Conservation (phyloP, 2,888 invertebrate genomes). For the Oxyteleia sp. region DNA sequence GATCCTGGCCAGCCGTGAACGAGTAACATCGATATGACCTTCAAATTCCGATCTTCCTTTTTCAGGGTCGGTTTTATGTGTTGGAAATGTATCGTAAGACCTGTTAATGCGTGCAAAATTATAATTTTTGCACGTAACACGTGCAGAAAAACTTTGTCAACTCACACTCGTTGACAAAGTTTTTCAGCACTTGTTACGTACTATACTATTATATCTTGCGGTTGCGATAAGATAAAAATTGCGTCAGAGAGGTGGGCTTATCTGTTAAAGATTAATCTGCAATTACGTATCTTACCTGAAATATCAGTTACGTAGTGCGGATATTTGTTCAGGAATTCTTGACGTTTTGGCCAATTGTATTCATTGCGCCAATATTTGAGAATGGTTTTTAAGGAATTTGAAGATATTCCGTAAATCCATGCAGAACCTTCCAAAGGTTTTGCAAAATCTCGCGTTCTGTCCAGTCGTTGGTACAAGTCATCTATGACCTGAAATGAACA, state of each 20-base stretch:
- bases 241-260: not conserved
- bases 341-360: slow-evolving; percentile 92
- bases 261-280: not conserved
- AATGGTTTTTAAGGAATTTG: slow-evolving; percentile 90
- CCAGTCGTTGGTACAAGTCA: slow-evolving; percentile 90
- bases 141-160: too few species aligned
- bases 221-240: not conserved
- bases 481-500: slow-evolving; percentile 89
- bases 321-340: slow-evolving; percentile 91
- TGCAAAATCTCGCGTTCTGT: slow-evolving; percentile 88
- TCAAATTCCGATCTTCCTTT: slow-evolving; percentile 85
- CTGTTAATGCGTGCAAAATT: slow-evolving; percentile 78
- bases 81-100: slow-evolving; percentile 92
- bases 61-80: slow-evolving; percentile 90
- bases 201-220: slow-evolving; percentile 18
- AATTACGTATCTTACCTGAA: slow-evolving; percentile 88
- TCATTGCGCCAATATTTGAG: slow-evolving; percentile 93
- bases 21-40: slow-evolving; percentile 91
- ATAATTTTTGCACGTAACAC: too few species aligned
- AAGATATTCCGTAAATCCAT: slow-evolving; percentile 95
- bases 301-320: slow-evolving; percentile 90
- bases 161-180: too few species aligned
- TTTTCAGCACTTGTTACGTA: too few species aligned
- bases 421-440: slow-evolving; percentile 90
- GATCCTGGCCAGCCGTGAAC: slow-evolving; percentile 96